Evolutionary conservation across 2,797 vertebrate genomes (phyloP).

Genomic region (Spinus olivaceus): DNA sequence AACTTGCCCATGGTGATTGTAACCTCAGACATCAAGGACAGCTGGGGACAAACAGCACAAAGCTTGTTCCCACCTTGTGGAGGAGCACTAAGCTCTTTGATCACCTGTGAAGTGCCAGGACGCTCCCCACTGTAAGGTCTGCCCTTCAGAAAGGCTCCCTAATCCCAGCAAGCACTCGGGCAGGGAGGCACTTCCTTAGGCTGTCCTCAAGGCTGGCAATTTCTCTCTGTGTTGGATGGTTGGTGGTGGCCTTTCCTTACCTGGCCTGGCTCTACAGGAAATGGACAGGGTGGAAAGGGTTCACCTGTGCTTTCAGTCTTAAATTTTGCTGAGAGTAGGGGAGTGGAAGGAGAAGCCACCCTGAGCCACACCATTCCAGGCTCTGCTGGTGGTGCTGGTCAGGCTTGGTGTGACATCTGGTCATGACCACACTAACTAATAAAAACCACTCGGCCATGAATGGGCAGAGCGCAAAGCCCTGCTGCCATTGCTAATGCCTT

Average conservation of each 20-base stretch:
- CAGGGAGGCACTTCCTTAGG: neutral
- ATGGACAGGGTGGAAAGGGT: neutral
- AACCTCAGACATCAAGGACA: neutral
- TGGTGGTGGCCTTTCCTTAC: neutral
- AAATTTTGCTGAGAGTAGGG: neutral
- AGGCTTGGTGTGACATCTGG: neutral
- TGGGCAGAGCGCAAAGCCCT: neutral
- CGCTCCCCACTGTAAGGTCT: fast-evolving
- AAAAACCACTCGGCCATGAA: fast-evolving
- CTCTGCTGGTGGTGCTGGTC: neutral
- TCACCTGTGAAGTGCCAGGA: neutral
- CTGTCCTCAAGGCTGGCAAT: neutral
- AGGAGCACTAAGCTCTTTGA: neutral
- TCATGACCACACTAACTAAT: neutral
- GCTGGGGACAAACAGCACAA: neutral
- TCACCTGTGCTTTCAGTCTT: neutral
- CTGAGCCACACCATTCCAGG: neutral
- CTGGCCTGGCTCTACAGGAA: neutral
- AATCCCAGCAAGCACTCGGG: fast-evolving
- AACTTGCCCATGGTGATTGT: neutral
- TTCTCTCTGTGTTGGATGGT: neutral
- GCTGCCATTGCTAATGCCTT: neutral
- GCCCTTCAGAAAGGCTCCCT: neutral
- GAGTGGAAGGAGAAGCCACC: too few relatives aligned
- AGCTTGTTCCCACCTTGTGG: neutral